phyloP scores from a whole-genome alignment of 1,140 invertebrate species.

The Drosophila pseudoobscura region DNA sequence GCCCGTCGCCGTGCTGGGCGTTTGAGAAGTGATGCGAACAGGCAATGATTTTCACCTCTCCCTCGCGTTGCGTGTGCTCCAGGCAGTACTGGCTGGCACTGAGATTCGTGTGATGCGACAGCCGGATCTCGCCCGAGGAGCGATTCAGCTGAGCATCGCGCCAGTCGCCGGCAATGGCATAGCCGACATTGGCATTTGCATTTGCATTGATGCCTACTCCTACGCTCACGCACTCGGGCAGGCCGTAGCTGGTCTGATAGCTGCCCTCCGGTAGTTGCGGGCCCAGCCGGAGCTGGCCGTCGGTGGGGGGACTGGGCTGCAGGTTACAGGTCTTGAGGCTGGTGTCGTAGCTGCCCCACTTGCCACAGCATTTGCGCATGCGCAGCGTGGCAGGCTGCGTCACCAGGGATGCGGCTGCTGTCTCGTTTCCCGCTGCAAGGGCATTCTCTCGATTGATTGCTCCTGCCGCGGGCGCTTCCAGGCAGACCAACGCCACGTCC shows the following conservation, averaged over 20 bases:
- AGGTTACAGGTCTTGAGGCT: constrained; percentile 83
- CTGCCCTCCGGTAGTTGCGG: constrained; percentile 42
- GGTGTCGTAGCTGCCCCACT: constrained; percentile 85
- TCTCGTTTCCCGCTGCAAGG: constrained; percentile 45
- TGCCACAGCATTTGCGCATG: constrained; percentile 86
- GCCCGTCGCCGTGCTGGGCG: constrained; percentile 22
- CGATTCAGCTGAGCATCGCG: constrained; percentile 71
- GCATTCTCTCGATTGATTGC: constrained; percentile 58
- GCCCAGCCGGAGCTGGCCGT: constrained; percentile 35
- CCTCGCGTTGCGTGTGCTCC: constrained; percentile 71
- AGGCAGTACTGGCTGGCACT: constrained; percentile 66
- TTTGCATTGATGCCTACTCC: constrained; percentile 11
- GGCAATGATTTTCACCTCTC: constrained; percentile 86
- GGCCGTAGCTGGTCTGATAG: constrained; percentile 69
- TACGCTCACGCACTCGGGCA: constrained; percentile 83
- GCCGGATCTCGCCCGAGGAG: constrained; percentile 37
- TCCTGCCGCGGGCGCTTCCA: constrained; percentile 27
- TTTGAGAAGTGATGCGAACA: constrained; percentile 85
- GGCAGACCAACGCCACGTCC: constrained; percentile 85
- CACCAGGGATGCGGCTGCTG: constrained; percentile 34
- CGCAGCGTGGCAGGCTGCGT: constrained; percentile 45
- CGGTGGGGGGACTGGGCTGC: constrained; percentile 1
- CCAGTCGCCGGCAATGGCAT: constrained; percentile 84
- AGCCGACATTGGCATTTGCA: constrained; percentile 47
- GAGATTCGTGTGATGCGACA: constrained; percentile 53